Conservation (phyloP, 2,113 vertebrate species). For the Cisticola juncidis region DNA sequence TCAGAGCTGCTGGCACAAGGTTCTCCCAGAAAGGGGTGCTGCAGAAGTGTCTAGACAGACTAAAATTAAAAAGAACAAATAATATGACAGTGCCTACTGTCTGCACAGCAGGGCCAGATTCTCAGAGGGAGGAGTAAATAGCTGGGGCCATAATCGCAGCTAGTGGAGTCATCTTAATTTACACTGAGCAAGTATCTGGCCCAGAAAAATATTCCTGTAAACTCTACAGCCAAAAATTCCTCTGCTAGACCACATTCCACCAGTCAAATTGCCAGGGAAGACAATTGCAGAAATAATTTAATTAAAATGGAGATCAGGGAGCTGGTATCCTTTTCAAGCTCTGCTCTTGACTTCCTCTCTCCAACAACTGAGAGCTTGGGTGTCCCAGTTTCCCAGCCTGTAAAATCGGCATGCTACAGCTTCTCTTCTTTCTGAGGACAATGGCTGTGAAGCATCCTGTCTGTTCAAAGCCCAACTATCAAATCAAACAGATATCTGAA, state of each 20-base stretch:
- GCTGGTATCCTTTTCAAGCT: conserved; percentile 15
- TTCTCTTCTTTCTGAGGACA: not conserved
- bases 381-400: conserved; percentile 10
- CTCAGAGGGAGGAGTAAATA: conserved; percentile 18
- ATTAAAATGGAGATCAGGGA: conserved; percentile 47
- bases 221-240: conserved; percentile 38
- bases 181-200: conserved; percentile 25
- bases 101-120: conserved; percentile 24
- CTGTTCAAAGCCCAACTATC: not conserved
- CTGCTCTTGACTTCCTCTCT: not conserved
- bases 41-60: conserved; percentile 45
- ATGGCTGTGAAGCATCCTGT: not conserved
- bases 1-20: not conserved
- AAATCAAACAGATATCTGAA: not conserved
- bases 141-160: not conserved
- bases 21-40: not conserved
- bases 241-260: conserved; percentile 15
- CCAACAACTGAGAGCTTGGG: not conserved
- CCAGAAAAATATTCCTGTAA: conserved; percentile 36
- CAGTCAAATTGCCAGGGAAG: conserved; percentile 32
- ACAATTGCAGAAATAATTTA: conserved; percentile 49
- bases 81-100: conserved; percentile 34
- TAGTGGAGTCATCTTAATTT: conserved; percentile 26
- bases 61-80: conserved; percentile 54
- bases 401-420: not conserved